Base-by-base conservation (phyloP, 1,140 invertebrate species). In the Listronotus oregonensis region DNA sequence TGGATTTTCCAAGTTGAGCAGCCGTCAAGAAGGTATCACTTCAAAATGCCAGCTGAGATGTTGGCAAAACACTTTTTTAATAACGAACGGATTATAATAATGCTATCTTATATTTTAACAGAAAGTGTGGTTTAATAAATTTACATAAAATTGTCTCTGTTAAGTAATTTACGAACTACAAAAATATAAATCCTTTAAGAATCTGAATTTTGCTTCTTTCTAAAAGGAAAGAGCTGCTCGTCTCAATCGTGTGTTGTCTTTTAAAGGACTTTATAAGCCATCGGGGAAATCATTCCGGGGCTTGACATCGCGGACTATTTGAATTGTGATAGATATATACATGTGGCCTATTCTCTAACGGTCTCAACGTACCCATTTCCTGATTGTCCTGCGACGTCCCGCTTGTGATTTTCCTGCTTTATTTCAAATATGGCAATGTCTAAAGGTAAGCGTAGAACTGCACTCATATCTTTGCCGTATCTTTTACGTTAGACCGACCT, bases 291-390 rank as follows among this genome's bases (percentile, higher is more conserved):
- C 69, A 70, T 67, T 70, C 69, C 46, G 50, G 65, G 27, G 60
- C 60, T 65, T 51, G 64, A 64, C 64, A 58, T 66, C 69, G 64
- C 62, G 64, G 62, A 67, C 69, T 70, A 67, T 70, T 67, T 70
- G 65, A 70, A 70, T 70, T 70, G 69, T 70, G 69, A 70, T 70
- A 70, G 69, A 70, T 70, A 70, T 66, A 66, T 66, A 66, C 58
- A 61, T 70, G 69, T 70, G 69, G 69, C 69, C 69, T 67, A 67
- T 70, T 70, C 69, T 70, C 68, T 62, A 67, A 70, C 68, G 68
- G 68, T 66, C 64, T 65, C 64, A 44, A 56, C 68, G 68, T 63
- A 57, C 51, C 68, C 68, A 66, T 70, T 63, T 67, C 64, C 56
- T 70, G 69, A 70, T 70, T 70, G 69, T 69, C 68, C 68, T 64